Conservation (phyloP, 1,140 invertebrate genomes). For the Drosophila elegans region DNA sequence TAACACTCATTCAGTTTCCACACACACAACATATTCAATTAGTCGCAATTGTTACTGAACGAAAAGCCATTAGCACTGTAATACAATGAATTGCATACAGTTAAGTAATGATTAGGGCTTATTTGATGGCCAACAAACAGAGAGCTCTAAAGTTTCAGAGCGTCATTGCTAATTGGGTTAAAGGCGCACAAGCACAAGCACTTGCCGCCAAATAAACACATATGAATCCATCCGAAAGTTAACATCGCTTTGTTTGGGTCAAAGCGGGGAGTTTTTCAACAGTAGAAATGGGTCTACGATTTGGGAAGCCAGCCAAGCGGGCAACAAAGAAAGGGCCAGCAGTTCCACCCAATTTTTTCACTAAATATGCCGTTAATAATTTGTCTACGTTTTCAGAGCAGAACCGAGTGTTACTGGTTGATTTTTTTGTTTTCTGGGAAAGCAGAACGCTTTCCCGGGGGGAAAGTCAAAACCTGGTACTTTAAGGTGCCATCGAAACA, state of each 20-base stretch:
- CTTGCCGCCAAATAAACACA: slow-evolving; percentile 11
- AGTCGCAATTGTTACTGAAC: slow-evolving; percentile 35
- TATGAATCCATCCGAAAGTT: slow-evolving; percentile 11
- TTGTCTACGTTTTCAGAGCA: slow-evolving; percentile 76
- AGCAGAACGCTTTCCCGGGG: slow-evolving; percentile 34
- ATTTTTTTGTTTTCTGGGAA: slow-evolving; percentile 36
- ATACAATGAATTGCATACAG: slow-evolving; percentile 67
- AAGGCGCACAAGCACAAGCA: slow-evolving; percentile 54
- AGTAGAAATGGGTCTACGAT: slow-evolving; percentile 34
- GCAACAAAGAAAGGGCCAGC: slow-evolving; percentile 58
- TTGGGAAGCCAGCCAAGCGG: slow-evolving; percentile 34
- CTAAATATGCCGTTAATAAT: slow-evolving; percentile 74
- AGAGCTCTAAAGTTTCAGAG: slow-evolving; percentile 52
- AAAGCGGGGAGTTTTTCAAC: slow-evolving; percentile 32
- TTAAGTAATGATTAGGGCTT: slow-evolving; percentile 36
- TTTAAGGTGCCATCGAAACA: not conserved
- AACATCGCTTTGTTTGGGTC: slow-evolving; percentile 29
- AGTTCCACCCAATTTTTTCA: slow-evolving; percentile 61
- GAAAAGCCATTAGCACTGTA: slow-evolving; percentile 62
- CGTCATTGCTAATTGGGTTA: slow-evolving; percentile 75
- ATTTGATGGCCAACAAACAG: slow-evolving; percentile 26
- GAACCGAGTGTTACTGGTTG: slow-evolving; percentile 35
- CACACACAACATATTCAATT: slow-evolving; percentile 39
- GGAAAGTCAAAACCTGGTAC: slow-evolving; percentile 7
- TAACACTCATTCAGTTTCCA: slow-evolving; percentile 12